These are phyloP conservation scores for Ploceus nigricollis DNA, from an alignment of 2,113 vertebrate genomes.

Conservation along the genomic window DNA sequence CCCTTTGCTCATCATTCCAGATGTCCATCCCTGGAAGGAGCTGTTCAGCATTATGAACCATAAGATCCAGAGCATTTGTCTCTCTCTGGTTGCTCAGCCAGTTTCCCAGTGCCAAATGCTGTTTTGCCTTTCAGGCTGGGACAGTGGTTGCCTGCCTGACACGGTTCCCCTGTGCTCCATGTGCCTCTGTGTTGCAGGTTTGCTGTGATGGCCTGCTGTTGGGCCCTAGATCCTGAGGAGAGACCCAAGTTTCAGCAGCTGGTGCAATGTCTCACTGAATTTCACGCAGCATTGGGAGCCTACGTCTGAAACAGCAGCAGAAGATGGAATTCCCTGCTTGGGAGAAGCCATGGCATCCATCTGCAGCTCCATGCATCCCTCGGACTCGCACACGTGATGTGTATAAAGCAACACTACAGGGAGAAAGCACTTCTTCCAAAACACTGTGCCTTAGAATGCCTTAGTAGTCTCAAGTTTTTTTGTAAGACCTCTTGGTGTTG, in stretches of 20 bases:
- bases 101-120: background rate
- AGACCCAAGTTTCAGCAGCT: constrained; percentile 98
- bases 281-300: constrained; percentile 93
- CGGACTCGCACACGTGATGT: background rate
- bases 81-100: background rate
- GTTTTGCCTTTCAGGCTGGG: background rate
- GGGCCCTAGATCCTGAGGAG: constrained; percentile 96
- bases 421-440: constrained; percentile 70
- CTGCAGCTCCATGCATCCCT: background rate
- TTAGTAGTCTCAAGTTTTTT: constrained; percentile 58
- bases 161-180: background rate
- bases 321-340: background rate
- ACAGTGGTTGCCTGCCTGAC: background rate
- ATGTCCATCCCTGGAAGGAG: background rate
- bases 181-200: constrained; percentile 76
- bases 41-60: background rate
- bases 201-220: constrained; percentile 99
- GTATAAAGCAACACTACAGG: constrained; percentile 41
- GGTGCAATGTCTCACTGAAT: constrained; percentile 98
- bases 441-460: constrained; percentile 83
- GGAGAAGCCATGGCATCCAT: background rate
- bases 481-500: constrained; percentile 65
- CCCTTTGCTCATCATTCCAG: background rate
- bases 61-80: background rate
- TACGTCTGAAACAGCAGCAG: constrained; percentile 82